Evolutionary conservation across 2,888 invertebrate genomes (phyloP).

Genomic region (Meganola albula): DNA sequence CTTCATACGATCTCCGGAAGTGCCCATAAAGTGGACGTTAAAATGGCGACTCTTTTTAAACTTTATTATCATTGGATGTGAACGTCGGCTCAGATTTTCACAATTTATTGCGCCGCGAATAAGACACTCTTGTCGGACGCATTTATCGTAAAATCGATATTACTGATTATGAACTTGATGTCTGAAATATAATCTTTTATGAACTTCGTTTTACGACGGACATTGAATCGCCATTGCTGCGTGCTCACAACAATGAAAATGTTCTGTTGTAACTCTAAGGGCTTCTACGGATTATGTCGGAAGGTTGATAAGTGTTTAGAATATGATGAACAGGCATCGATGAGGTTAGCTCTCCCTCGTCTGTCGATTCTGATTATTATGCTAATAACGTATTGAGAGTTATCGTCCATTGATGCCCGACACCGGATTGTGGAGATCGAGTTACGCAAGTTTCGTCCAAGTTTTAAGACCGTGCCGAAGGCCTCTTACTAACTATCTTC

Average conservation of each 20-base stretch:
- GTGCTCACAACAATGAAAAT: conserved; percentile 27
- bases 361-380: conserved; percentile 55
- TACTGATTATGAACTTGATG: conserved; percentile 55
- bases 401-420: conserved; percentile 58
- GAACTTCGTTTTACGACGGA: conserved; percentile 61
- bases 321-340: too few relatives aligned
- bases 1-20: conserved; percentile 62
- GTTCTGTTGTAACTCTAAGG: too few relatives aligned
- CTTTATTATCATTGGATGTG: conserved; percentile 78
- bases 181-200: conserved; percentile 60
- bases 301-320: too few relatives aligned
- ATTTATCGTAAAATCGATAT: conserved; percentile 71
- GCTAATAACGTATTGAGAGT: conserved; percentile 70
- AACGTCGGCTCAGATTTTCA: conserved; percentile 72
- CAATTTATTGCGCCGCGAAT: conserved; percentile 61
- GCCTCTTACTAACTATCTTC: conserved; percentile 74
- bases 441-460: conserved; percentile 69
- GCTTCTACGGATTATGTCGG: too few relatives aligned
- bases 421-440: conserved; percentile 62
- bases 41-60: conserved; percentile 76
- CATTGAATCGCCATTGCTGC: conserved; percentile 45
- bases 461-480: conserved; percentile 73
- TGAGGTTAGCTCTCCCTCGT: conserved; percentile 19
- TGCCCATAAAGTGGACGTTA: conserved; percentile 74
- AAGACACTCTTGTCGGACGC: conserved; percentile 55